Conservation (phyloP, 2,113 vertebrate genomes). For the Pionites leucogaster region DNA sequence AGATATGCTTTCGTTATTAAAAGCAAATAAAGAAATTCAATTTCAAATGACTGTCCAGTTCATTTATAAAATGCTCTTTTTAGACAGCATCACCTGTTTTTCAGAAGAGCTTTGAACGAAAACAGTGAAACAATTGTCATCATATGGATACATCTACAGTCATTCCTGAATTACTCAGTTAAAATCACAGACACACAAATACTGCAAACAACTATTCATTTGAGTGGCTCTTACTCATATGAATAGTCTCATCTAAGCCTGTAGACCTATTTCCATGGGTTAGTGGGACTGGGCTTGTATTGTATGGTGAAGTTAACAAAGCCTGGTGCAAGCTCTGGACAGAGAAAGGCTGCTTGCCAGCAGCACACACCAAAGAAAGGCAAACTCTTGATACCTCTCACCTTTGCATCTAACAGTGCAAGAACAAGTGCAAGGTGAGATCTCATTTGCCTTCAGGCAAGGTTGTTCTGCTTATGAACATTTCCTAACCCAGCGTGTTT, state of each 20-base stretch:
- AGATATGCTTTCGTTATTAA: not conserved
- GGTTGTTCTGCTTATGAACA: not conserved
- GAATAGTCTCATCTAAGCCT: not conserved
- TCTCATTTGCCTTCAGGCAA: fast-evolving
- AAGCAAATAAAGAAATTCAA: slow-evolving; percentile 35
- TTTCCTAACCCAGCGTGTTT: not conserved
- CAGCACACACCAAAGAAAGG: not conserved
- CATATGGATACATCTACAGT: slow-evolving; percentile 10
- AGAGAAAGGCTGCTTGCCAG: not conserved
- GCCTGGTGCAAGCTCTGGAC: not conserved
- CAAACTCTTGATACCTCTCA: not conserved
- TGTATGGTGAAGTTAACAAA: not conserved
- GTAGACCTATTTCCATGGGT: not conserved
- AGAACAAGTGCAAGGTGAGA: fast-evolving
- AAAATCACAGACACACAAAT: slow-evolving; percentile 33
- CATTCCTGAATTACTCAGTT: slow-evolving; percentile 63
- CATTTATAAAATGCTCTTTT: slow-evolving; percentile 18
- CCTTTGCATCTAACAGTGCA: not conserved
- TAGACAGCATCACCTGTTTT: slow-evolving; percentile 34
- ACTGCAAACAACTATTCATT: slow-evolving; percentile 32
- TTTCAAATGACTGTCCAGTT: not conserved
- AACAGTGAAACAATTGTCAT: slow-evolving; percentile 31
- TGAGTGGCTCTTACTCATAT: slow-evolving; percentile 35
- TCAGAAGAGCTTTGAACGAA: slow-evolving; percentile 1
- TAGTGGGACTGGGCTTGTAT: not conserved